These are phyloP conservation scores for Philaenus spumarius DNA, from an alignment of 1,140 invertebrate species.

Conservation along the genomic window DNA sequence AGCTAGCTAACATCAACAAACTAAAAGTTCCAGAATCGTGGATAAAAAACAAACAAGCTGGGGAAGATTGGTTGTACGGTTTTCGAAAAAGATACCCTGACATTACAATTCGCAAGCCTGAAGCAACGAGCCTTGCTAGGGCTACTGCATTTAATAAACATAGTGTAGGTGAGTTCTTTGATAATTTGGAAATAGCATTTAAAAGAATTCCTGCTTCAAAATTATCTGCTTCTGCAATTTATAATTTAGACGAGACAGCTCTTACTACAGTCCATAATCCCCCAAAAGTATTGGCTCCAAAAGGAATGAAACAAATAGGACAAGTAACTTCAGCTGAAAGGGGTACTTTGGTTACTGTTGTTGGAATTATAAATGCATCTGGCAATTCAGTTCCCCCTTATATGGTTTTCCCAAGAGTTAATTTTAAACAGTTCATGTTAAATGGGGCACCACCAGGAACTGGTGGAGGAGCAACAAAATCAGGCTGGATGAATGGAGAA, in stretches of 20 bases:
- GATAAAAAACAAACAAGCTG: too few species aligned
- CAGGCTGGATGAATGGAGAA: slow-evolving; percentile 38
- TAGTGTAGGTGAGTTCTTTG: too few species aligned
- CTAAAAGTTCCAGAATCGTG: too few species aligned
- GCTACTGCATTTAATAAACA: too few species aligned
- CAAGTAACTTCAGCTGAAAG: slow-evolving; percentile 35
- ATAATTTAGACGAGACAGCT: slow-evolving; percentile 41
- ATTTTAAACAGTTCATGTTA: slow-evolving; percentile 18
- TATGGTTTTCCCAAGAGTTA: slow-evolving; percentile 38
- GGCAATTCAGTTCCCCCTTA: slow-evolving; percentile 35
- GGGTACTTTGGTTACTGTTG: slow-evolving; percentile 39
- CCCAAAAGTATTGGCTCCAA: slow-evolving; percentile 34
- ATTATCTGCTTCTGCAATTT: too few species aligned
- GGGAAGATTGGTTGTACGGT: too few species aligned
- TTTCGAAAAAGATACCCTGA: too few species aligned
- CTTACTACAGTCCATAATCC: slow-evolving; percentile 36
- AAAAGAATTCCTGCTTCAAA: too few species aligned
- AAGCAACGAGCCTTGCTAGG: too few species aligned
- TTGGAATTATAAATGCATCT: slow-evolving; percentile 36
- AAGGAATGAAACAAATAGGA: slow-evolving; percentile 37
- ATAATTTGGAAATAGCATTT: too few species aligned
- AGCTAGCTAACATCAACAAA: too few species aligned
- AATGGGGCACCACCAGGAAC: slow-evolving; percentile 28
- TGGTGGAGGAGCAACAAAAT: slow-evolving; percentile 32
- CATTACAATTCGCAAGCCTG: too few species aligned